These are phyloP conservation scores for Anniella stebbinsi DNA, from an alignment of 2,797 vertebrate species.

Conservation along the genomic window DNA sequence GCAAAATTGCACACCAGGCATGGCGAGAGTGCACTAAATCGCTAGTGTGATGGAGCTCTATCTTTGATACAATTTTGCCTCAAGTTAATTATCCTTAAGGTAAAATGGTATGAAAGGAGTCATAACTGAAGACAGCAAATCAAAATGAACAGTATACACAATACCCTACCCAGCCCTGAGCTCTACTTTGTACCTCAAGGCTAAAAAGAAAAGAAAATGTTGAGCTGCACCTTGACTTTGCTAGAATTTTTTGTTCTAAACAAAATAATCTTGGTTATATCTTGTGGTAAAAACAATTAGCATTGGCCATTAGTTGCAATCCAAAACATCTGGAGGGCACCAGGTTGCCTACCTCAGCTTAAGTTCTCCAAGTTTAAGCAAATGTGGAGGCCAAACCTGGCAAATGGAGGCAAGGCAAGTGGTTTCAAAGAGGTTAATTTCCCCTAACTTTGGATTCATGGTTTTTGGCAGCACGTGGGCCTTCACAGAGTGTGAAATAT, in stretches of 20 bases:
- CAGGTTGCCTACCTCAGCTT: background rate
- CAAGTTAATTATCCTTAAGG: background rate
- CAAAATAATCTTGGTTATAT: background rate
- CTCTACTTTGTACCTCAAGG: background rate
- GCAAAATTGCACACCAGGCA: no score
- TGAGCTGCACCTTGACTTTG: background rate
- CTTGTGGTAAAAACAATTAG: background rate
- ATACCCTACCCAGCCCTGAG: background rate
- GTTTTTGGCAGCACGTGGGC: constrained; percentile 17
- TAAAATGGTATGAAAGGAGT: background rate
- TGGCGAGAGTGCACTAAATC: no score
- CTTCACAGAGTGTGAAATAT: background rate
- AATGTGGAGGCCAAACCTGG: background rate
- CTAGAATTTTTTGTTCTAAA: background rate
- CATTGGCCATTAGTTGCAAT: background rate
- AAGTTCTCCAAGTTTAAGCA: background rate
- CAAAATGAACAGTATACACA: constrained; percentile 2
- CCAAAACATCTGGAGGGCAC: background rate
- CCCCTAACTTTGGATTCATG: constrained; percentile 17
- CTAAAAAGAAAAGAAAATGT: background rate
- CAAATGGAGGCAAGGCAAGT: constrained; percentile 5
- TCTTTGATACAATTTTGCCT: background rate
- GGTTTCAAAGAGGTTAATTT: background rate
- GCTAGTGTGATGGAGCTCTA: no score
- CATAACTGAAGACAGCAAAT: background rate